Percentiles rank a stretch among this genome's conserved stretches.
phyloP scores from a whole-genome alignment of 1,140 invertebrate genomes.

The Microplitis demolitor region DNA sequence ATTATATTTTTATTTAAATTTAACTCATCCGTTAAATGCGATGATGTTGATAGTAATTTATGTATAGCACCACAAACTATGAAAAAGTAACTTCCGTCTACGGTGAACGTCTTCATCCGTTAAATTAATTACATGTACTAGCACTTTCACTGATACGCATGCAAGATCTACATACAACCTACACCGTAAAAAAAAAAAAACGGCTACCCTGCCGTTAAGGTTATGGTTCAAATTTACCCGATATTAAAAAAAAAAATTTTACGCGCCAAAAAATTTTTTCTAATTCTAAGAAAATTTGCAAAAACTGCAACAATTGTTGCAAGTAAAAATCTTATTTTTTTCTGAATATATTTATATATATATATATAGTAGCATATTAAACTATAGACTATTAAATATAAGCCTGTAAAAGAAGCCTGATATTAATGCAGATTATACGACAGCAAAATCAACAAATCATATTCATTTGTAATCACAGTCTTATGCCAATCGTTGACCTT shows the following conservation, averaged over 20 bases:
- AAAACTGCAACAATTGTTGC: too few relatives aligned
- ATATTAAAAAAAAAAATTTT: too few relatives aligned
- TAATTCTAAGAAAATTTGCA: too few relatives aligned
- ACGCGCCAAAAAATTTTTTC: too few relatives aligned
- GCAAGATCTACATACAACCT: neutral
- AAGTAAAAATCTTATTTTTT: too few relatives aligned
- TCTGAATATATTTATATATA: too few relatives aligned
- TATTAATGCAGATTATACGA: neutral
- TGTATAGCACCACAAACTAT: neutral
- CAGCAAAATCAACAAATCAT: neutral
- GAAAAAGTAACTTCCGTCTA: neutral
- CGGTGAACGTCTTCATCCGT: slow-evolving; percentile 22
- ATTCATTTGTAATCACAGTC: neutral
- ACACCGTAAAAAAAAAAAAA: too few relatives aligned
- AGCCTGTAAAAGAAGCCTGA: neutral
- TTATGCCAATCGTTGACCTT: slow-evolving; percentile 23
- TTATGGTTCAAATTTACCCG: too few relatives aligned
- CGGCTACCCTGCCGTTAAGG: too few relatives aligned
- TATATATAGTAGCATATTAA: too few relatives aligned
- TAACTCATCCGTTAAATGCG: slow-evolving; percentile 17
- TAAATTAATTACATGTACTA: neutral
- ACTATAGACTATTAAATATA: neutral
- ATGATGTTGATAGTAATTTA: slow-evolving; percentile 8
- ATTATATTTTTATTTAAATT: neutral
- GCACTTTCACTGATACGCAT: slow-evolving; percentile 24